Conservation (phyloP, 2,797 vertebrate species). For the Lagorchestes hirsutus region DNA sequence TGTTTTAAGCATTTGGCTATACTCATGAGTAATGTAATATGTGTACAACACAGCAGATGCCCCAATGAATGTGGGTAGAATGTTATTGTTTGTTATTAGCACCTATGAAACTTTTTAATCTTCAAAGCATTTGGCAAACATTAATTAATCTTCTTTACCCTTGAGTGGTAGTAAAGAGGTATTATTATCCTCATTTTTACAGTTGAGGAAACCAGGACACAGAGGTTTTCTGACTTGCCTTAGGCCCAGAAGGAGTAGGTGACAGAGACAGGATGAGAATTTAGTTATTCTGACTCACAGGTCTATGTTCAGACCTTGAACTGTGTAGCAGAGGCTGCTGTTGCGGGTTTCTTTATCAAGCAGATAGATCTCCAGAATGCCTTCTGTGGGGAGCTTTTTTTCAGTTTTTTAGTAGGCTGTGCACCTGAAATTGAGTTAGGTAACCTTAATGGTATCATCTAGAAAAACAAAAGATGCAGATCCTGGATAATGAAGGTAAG, state of each 20-base stretch:
- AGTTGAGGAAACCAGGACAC: slow-evolving; percentile 42
- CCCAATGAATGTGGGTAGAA: neutral
- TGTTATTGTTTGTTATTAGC: slow-evolving; percentile 52
- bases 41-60: neutral
- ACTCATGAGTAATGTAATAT: neutral
- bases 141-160: slow-evolving; percentile 66
- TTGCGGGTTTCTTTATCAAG: neutral
- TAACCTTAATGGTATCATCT: slow-evolving; percentile 60
- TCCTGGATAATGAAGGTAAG: slow-evolving; percentile 72
- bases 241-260: slow-evolving; percentile 37
- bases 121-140: slow-evolving; percentile 71
- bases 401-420: neutral
- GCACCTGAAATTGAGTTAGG: neutral
- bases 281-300: slow-evolving; percentile 32
- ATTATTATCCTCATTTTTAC: slow-evolving; percentile 69
- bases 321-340: neutral
- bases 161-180: slow-evolving; percentile 44
- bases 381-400: neutral
- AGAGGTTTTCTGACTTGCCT: slow-evolving; percentile 26
- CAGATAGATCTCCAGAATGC: neutral
- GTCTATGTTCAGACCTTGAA: neutral
- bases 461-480: slow-evolving; percentile 66
- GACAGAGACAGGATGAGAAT: neutral
- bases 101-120: slow-evolving; percentile 65
- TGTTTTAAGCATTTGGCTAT: neutral